Conservation (phyloP, 2,888 invertebrate species). For the Eugnorisma glareosa region DNA sequence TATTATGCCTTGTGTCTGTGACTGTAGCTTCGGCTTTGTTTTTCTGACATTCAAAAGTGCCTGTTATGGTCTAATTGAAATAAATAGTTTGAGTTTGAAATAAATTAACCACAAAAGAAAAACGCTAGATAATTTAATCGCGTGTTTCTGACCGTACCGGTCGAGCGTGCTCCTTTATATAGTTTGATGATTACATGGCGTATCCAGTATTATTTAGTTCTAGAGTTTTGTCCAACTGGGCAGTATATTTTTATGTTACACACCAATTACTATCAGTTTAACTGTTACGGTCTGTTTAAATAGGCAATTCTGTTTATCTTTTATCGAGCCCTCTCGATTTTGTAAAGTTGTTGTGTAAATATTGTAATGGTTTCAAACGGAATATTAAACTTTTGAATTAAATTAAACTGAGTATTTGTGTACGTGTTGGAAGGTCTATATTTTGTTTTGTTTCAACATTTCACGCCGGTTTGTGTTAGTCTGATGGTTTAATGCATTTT, state of each 20-base stretch:
- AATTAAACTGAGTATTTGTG: conserved; percentile 35
- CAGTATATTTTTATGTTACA: conserved; percentile 81
- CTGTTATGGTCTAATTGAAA: no score
- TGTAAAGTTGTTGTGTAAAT: conserved; percentile 70
- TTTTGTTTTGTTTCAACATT: conserved; percentile 1
- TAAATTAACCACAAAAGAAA: conserved; percentile 22
- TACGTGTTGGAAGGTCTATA: not conserved
- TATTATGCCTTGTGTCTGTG: no score
- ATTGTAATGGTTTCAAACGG: conserved; percentile 46
- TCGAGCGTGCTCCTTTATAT: conserved; percentile 29
- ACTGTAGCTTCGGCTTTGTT: no score
- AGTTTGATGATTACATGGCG: conserved; percentile 39
- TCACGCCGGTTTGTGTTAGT: not conserved
- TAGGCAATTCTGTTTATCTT: conserved; percentile 75
- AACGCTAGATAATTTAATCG: conserved; percentile 19
- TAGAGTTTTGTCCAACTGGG: conserved; percentile 75
- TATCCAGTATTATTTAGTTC: conserved; percentile 65
- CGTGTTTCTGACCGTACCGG: conserved; percentile 24
- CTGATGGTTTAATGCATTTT: not conserved
- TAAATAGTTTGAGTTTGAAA: no score
- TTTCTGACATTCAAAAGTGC: no score
- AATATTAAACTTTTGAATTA: conserved; percentile 46
- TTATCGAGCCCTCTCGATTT: conserved; percentile 65
- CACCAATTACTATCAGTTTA: conserved; percentile 74
- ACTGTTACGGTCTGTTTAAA: conserved; percentile 80